Evolutionary conservation across 2,113 vertebrate species (phyloP), one percentile per base, ranked within the genome.

Genomic region (Mixornis gularis): DNA sequence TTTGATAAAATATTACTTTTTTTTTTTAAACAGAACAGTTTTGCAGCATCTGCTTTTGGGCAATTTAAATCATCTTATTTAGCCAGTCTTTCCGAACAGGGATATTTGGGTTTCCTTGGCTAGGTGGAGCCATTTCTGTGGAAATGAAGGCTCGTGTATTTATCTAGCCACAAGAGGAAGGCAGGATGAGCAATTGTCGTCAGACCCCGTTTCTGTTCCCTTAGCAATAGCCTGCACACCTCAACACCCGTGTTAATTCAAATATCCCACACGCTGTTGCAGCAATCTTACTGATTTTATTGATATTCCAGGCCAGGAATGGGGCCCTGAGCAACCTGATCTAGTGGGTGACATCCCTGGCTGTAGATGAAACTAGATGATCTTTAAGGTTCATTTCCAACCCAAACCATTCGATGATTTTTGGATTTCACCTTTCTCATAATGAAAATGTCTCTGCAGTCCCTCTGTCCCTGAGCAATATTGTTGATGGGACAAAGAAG

Each of bases 401-500:
- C 34, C 20, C 29, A 48, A 81, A 34, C 12, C 34, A 18, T 48
- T 62, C 32, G 9, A 20, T 14, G 43, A 9, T 56, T 24, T 38
- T 59, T 6, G 30, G 2, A 30, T 53, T 46, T 66, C 29, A 18
- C 24, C 20, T 58, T 77, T 66, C 72, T 81, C 10, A 3, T 36
- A 4, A 51, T 40, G 26, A 32, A 85, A 81, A 48, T 41, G 27
- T 10, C 72, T 76, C 66, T 91, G 74, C 48, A 85, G 82, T n/a
- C 34, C 66, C 70, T 41, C 63, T 70, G 13, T 60, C 69, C 24
- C 48, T 85, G 58, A n/a, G 8, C 43, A 41, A 2, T 36, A 48
- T 6, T 44, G 49, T 92, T 85, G 66, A 90, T 96, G 93, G 87
- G 80, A 60, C 92, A 96, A 60, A 79, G 20, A 34, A 73, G 53